Conservation (phyloP, 1,140 invertebrate species). For the Leguminivora glycinivorella region DNA sequence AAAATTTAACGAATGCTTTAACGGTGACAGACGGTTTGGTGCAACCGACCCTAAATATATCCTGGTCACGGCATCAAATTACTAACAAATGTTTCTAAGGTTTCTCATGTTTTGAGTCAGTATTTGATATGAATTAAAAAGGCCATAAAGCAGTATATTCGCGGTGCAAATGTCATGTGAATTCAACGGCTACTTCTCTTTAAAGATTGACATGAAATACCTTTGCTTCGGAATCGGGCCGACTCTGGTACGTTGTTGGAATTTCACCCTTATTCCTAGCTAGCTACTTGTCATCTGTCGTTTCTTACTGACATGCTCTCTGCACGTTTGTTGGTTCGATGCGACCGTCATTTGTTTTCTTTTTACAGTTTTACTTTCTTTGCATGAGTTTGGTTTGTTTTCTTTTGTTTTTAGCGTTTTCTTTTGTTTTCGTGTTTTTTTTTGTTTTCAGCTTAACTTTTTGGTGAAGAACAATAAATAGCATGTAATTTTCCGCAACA, state of each 20-base stretch:
- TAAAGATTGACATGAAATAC: slow-evolving; percentile 27
- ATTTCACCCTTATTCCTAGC: slow-evolving; percentile 14
- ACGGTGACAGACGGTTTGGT: too few species aligned
- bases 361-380: not conserved
- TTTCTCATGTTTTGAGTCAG: too few species aligned
- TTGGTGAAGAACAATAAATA: not conserved
- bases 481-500: not conserved
- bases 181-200: slow-evolving; percentile 17
- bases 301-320: not conserved
- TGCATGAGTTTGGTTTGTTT: not conserved
- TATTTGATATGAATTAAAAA: not conserved
- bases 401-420: not conserved
- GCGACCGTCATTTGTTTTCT: not conserved
- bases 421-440: not conserved
- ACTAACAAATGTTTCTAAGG: too few species aligned
- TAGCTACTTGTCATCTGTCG: slow-evolving; percentile 7
- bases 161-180: slow-evolving; percentile 8
- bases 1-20: too few species aligned
- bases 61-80: too few species aligned
- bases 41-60: too few species aligned
- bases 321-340: slow-evolving; percentile 1
- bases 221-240: slow-evolving; percentile 23
- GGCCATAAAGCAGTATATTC: not conserved
- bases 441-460: not conserved
- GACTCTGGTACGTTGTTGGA: slow-evolving; percentile 21